Evolutionary conservation across 1,140 invertebrate species (phyloP), one percentile per base, ranked within the genome.

Genomic region (Brachionus calyciflorus): DNA sequence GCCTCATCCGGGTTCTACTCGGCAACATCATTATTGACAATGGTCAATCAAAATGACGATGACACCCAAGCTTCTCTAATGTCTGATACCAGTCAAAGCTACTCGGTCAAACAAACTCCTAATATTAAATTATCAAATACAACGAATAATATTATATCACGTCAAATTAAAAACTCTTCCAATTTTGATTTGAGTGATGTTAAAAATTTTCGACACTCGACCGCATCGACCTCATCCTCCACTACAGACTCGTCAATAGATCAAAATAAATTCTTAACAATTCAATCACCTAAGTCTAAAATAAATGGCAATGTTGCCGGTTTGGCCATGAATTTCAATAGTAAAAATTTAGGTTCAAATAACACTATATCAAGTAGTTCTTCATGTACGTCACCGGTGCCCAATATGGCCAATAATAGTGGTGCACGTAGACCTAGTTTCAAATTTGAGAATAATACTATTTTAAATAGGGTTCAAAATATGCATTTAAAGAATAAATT

Each of bases 401-500:
- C 60, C 1, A 44, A 7, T 26, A 65, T 44, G 21, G 1, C 3
- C 41, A 24, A 26, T n/a, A n/a, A n/a, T n/a, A n/a, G 10, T 24
- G 60, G 37, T 46, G 60, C 19, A 14, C 37, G 60, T 41, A 65
- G 44, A 17, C 60, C 60, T 10, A 65, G 60, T 44, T 65, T 65
- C 19, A 65, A 65, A 28, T 65, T 65, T 26, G 60, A 65, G 24
- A 65, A 65, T 24, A 65, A 44, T 19, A 65, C 60, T 26, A 65
- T 65, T 44, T n/a, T 65, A 21, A 65, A 65, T 28, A 41, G 41
- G 44, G 60, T 65, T 7, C 60, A 65, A 24, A 46, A 65, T 46
- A 65, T 65, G 60, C 41, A 65, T 44, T 24, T 65, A 19, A 65
- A 65, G 6, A 41, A 44, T 65, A 65, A 46, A 65, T 65, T 41